Conservation (phyloP, 92 coral and sea anemone genomes). For the Bergia puertoricense region DNA sequence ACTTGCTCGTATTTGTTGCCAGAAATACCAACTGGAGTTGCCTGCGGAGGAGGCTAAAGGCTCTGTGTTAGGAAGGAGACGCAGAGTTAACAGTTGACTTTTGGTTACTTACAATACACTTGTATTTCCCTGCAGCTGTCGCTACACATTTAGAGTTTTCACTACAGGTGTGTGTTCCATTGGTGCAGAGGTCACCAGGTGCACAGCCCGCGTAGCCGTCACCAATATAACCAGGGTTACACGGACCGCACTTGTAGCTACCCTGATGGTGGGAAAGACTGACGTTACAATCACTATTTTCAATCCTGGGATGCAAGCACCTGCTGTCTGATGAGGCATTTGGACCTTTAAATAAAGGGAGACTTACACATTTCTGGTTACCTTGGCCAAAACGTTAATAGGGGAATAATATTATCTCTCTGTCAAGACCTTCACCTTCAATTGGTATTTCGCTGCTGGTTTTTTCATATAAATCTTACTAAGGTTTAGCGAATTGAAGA, state of each 20-base stretch:
- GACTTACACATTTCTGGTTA: too few species aligned
- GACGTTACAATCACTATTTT: neutral
- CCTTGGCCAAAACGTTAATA: neutral
- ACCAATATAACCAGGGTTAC: slow-evolving; percentile 90
- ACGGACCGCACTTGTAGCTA: slow-evolving; percentile 86
- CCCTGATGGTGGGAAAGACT: slow-evolving; percentile 54
- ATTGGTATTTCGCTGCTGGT: too few species aligned
- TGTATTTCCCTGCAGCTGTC: slow-evolving; percentile 90
- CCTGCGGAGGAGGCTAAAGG: too few species aligned
- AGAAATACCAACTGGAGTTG: too few species aligned
- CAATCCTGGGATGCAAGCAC: neutral
- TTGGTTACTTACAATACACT: slow-evolving; percentile 73
- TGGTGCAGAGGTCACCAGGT: slow-evolving; percentile 94
- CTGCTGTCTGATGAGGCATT: neutral
- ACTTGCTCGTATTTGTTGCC: too few species aligned
- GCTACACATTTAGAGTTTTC: slow-evolving; percentile 79
- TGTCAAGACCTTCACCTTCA: too few species aligned
- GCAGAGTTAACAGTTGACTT: neutral
- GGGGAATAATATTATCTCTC: too few species aligned
- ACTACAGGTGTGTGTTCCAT: slow-evolving; percentile 87
- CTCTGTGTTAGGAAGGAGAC: neutral
- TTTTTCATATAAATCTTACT: too few species aligned
- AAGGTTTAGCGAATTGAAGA: too few species aligned
- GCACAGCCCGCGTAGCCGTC: slow-evolving; percentile 88
- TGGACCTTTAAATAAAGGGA: too few species aligned